Conservation (phyloP, 2,113 vertebrate species). For the Todiramphus chloris region DNA sequence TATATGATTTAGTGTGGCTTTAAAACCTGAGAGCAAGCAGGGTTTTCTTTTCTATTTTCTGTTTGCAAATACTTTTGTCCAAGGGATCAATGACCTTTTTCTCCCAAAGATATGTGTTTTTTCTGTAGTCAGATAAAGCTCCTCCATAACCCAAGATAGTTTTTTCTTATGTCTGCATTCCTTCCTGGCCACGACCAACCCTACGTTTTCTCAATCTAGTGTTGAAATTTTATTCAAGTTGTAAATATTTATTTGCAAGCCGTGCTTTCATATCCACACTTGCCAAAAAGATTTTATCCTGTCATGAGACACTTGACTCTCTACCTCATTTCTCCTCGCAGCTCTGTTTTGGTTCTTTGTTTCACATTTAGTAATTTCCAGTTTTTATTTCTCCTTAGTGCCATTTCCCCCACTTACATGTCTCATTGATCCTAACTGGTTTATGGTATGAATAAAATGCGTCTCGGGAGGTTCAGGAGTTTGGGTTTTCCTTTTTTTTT, state of each 20-base stretch:
- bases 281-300: slow-evolving; percentile 43
- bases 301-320: background rate
- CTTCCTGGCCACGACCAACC: background rate
- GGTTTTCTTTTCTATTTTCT: background rate
- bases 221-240: slow-evolving; percentile 25
- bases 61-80: background rate
- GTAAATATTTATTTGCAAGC: slow-evolving; percentile 57
- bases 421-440: background rate
- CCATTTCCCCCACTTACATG: background rate
- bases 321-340: background rate
- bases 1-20: background rate
- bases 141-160: background rate
- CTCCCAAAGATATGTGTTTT: background rate
- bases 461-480: background rate
- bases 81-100: background rate
- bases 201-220: background rate
- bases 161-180: background rate
- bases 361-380: background rate
- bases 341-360: background rate
- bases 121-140: background rate
- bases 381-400: background rate
- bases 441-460: slow-evolving; percentile 1
- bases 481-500: background rate
- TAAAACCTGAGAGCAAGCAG: background rate
- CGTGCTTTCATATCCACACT: background rate